Evolutionary conservation across 2,113 vertebrate genomes (phyloP), one percentile per base, ranked within the genome.

Genomic region (Taurulus bubalis): DNA sequence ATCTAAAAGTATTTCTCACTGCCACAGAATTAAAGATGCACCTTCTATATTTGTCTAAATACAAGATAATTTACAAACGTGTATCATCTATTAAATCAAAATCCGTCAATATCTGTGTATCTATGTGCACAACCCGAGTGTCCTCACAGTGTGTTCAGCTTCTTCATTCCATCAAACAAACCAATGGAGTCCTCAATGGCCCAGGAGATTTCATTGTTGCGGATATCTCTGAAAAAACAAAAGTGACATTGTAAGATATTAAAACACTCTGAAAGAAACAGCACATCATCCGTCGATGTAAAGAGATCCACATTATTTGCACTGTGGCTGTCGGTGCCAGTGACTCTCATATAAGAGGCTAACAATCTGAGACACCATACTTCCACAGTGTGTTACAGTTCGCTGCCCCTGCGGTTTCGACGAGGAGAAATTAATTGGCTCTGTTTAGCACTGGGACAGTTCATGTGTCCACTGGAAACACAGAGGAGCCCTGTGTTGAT

Each of bases 131-230:
- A 71, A 49, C 64, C 3, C 30, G 9, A 49, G 26, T 58, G 40
- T 71, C 2, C 97, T 97, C 86, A 99, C 98, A 99, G 94, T 4
- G 93, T 96, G 75, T 90, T 96, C 69, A 99, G 95, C 87, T 96
- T 97, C 92, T 98, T 97, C 86, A 99, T 95, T 16, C 96, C 97
- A 87, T 96, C 97, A 91, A 99, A 99, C n/a, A 98, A 94, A 56
- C 97, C 96, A 36, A 97, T 97, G 95, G 97, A 98, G 91, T 99
- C 97, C 91, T 99, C 98, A 86, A 98, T 98, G 69, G 98, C 96
- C 97, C 97, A 99, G 20, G 98, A 99, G 89, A 99, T 99, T 91
- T 98, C 97, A 93, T 99, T 99, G 79, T 97, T 97, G 90, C 95
- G 97, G 82, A 99, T 94, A 91, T 99, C 97, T 51, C 98, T 99